Evolutionary conservation across 64 coral and sea anemone species (phyloP), one percentile per base, ranked within the genome.

Genomic region (Anthopleura sola): DNA sequence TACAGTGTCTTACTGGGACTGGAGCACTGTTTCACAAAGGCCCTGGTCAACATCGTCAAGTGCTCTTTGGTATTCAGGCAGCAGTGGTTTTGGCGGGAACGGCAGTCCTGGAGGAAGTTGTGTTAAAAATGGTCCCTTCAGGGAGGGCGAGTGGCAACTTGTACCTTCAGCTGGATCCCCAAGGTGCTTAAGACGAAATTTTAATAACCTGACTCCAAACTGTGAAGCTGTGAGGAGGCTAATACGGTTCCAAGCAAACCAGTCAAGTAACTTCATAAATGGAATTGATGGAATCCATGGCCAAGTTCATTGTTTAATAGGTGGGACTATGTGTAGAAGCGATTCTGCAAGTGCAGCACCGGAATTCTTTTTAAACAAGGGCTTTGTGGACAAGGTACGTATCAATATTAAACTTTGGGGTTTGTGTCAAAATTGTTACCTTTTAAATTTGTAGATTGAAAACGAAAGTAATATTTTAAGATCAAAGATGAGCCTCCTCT

Each of bases 1-100:
- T 29, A 93, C 91, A 10, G 86, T 81, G 3, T 10, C 91, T 33
- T 93, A 89, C 18, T 93, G 91, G 91, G 87, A 93, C 36, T 93
- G 87, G 91, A 88, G 86, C 49, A 48, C 75, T 39, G 86, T 85
- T 23, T 64, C 81, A 9, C 33, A 62, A 83, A 55, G 77, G 58
- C 53, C 23, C 24, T 60, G 46, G 34, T 5, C 38, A 23, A 69
- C 37, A 18, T 31, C 76, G 24, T 40, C 85, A 29, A 40, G 38
- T 54, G 47, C 48, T 38, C 32, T 92, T 29, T 92, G 90, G 85
- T 82, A 84, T 36, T 82, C 57, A 13, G 83, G 49, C 8, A 53
- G 50, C 56, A 38, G 49, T 24, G 79, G 85, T 20, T 92, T 92
- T 60, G 90, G 90, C 17, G 90, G 90, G 8, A 48, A 92, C 31